Conservation (phyloP, 2,113 vertebrate genomes). For the Osmerus eperlanus region DNA sequence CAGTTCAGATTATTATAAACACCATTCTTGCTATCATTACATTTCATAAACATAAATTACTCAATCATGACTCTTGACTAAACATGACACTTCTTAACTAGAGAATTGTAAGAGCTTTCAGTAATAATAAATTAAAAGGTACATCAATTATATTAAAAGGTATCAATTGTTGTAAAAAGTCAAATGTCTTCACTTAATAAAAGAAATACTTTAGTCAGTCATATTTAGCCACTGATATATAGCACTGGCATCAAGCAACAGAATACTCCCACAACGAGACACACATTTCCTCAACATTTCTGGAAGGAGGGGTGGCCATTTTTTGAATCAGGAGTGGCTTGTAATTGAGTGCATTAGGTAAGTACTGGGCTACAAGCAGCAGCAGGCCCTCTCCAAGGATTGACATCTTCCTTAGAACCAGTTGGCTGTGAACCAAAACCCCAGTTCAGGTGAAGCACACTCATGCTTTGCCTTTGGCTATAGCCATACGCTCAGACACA, state of each 20-base stretch:
- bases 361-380: slow-evolving; percentile 1
- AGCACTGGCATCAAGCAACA: slow-evolving; percentile 11
- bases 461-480: slow-evolving; percentile 47
- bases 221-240: background rate
- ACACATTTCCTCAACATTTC: background rate
- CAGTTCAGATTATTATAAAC: too few relatives aligned
- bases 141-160: too few relatives aligned
- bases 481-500: slow-evolving; percentile 51
- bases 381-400: background rate
- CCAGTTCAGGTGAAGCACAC: background rate
- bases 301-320: too few relatives aligned
- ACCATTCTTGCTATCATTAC: too few relatives aligned
- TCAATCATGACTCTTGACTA: too few relatives aligned
- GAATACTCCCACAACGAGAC: slow-evolving; percentile 24
- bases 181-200: too few relatives aligned
- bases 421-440: slow-evolving; percentile 20
- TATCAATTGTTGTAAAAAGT: too few relatives aligned
- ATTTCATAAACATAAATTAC: too few relatives aligned
- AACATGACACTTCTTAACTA: too few relatives aligned
- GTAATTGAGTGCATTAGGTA: slow-evolving; percentile 41
- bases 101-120: too few relatives aligned
- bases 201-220: background rate
- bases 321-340: background rate
- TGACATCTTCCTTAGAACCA: slow-evolving; percentile 17
- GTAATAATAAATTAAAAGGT: too few relatives aligned